Evolutionary conservation across 2,113 vertebrate genomes (phyloP).

Genomic region (Pseudorasbora parva): DNA sequence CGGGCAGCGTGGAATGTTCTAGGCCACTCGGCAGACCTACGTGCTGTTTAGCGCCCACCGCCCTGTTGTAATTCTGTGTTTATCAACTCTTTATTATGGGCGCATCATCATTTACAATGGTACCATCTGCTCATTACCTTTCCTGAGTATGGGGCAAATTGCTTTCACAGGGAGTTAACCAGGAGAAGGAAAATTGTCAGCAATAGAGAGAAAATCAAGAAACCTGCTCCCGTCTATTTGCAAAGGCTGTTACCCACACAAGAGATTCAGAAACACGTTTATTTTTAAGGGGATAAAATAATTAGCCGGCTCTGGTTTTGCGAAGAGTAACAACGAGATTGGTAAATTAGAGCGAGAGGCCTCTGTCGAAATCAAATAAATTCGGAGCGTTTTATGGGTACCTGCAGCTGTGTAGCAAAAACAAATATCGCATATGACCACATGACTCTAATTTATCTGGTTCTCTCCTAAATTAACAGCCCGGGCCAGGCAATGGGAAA

Average conservation of each 20-base stretch:
- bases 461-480: constrained; percentile 71
- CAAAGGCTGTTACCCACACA: constrained; percentile 66
- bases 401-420: constrained; percentile 72
- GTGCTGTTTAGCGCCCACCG: constrained; percentile 63
- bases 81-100: constrained; percentile 84
- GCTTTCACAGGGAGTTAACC: constrained; percentile 79
- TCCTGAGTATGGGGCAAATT: constrained; percentile 82
- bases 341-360: constrained; percentile 64
- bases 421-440: constrained; percentile 78
- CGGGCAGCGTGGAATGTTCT: constrained; percentile 47
- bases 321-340: constrained; percentile 61
- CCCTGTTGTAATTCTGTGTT: constrained; percentile 82
- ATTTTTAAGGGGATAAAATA: constrained; percentile 79
- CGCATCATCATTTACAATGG: constrained; percentile 83
- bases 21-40: constrained; percentile 50
- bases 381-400: constrained; percentile 65
- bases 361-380: constrained; percentile 66
- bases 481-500: constrained; percentile 62
- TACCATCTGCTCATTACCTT: constrained; percentile 83
- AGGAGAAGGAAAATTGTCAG: constrained; percentile 70
- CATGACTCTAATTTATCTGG: constrained; percentile 69
- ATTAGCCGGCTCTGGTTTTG: constrained; percentile 70
- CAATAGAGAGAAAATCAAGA: constrained; percentile 73
- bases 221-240: constrained; percentile 70
- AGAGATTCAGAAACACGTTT: constrained; percentile 67